These are phyloP conservation scores for Spilogale gracilis DNA, from an alignment of 2,113 vertebrate genomes.

Conservation along the genomic window DNA sequence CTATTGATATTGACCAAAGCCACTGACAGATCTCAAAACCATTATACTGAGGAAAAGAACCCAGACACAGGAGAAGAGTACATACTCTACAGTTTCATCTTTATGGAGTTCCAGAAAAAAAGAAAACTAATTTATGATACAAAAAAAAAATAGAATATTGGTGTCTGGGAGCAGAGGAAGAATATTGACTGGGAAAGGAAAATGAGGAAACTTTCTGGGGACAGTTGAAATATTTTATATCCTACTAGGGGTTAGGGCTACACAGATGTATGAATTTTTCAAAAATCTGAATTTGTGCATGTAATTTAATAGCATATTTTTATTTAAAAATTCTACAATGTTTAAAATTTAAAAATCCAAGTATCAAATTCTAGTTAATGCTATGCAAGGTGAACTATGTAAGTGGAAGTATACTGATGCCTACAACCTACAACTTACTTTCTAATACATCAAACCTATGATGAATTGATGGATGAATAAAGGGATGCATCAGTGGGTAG, in stretches of 20 bases:
- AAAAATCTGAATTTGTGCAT: neutral
- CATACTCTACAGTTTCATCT: neutral
- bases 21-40: neutral
- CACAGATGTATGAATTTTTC: neutral
- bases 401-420: neutral
- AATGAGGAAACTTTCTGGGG: neutral
- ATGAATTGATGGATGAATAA: neutral
- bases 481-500: neutral
- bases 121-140: neutral
- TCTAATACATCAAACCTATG: neutral
- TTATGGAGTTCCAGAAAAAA: neutral
- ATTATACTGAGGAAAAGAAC: neutral
- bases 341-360: neutral
- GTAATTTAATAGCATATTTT: neutral
- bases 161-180: neutral
- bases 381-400: neutral
- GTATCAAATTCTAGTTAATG: neutral
- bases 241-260: neutral
- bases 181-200: neutral
- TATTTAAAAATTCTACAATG: neutral
- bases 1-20: neutral
- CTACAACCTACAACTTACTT: neutral
- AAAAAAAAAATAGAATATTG: neutral
- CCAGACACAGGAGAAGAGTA: neutral
- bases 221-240: neutral